Conservation (phyloP, 2,888 invertebrate species). For the Acrobasis repandana region DNA sequence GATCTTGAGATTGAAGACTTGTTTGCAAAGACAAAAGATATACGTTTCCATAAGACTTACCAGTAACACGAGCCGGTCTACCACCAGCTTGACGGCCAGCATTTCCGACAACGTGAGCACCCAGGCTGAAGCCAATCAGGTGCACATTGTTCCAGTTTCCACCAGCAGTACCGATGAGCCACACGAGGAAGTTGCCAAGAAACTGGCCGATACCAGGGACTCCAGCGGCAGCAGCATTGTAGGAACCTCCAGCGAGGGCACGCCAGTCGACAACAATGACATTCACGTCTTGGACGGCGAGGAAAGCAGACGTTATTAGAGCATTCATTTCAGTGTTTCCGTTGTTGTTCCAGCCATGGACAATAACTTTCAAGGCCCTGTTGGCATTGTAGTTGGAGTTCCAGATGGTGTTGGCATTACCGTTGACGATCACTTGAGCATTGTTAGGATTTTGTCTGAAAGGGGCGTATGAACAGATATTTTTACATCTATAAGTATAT, state of each 20-base stretch:
- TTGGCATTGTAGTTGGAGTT: conserved; percentile 49
- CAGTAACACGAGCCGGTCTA: too few relatives aligned
- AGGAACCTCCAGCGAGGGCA: conserved; percentile 43
- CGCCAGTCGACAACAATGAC: conserved; percentile 67
- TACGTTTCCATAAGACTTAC: too few relatives aligned
- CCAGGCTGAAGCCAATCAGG: conserved; percentile 68
- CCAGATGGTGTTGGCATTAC: conserved; percentile 47
- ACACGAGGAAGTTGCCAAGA: conserved; percentile 58
- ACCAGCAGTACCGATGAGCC: conserved; percentile 57
- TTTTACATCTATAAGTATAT: too few relatives aligned
- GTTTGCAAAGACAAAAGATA: too few relatives aligned
- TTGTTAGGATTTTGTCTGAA: conserved; percentile 25
- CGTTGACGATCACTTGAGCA: conserved; percentile 47
- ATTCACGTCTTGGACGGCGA: conserved; percentile 51
- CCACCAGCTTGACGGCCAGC: too few relatives aligned
- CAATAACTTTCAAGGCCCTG: conserved; percentile 53
- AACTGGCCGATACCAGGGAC: conserved; percentile 55
- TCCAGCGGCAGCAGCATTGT: conserved; percentile 45
- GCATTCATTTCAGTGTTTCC: conserved; percentile 53
- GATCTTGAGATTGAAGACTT: too few relatives aligned
- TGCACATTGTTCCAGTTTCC: conserved; percentile 65
- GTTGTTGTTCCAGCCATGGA: conserved; percentile 65
- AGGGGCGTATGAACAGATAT: too few relatives aligned
- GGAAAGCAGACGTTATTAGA: conserved; percentile 52
- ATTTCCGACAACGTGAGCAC: too few relatives aligned